Evolutionary conservation across 1,140 invertebrate genomes (phyloP), one percentile per base, ranked within the genome.

Genomic region (Vollenhovia emeryi): DNA sequence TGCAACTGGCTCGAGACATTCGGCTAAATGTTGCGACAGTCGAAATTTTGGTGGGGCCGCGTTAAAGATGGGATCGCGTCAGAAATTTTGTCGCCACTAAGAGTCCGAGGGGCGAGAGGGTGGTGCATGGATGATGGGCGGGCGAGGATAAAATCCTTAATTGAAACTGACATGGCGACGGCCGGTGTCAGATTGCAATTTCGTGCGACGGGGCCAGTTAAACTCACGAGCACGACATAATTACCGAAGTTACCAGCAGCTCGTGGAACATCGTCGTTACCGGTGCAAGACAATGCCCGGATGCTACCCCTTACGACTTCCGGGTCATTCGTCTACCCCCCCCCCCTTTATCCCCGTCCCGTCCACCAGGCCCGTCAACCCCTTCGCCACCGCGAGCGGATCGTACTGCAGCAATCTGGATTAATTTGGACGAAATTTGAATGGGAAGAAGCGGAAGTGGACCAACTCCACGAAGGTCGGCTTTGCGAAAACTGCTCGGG

Each of bases 171-270:
- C 43, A 69, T 43, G 57, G 71, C 27, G 45, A 84, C 64, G 64
- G 40, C 57, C 71, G 62, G 73, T 78, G 88, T 86, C 87, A 75
- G 78, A 43, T 86, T 73, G 87, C 85, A 84, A 80, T 89, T 87
- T 88, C 87, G 55, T 86, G 40, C 73, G 87, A 89, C 80, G 69
- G 68, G 68, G 57, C 71, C 50, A 59, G 84, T 86, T 89, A 75
- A 82, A 89, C 75, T 82, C 87, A 48, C 76, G 85, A 71, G 69
- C 79, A 71, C 87, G 85, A 89, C 87, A 80, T 89, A 89, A 89
- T 89, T 89, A 87, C 68, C 85, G 69, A 84, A 89, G 60, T 89
- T 89, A 74, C 88, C 74, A 86, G 80, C 68, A 69, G 85, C 60
- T 78, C 85, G 85, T 84, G 74, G 74, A 75, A 73, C 74, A 40